These are phyloP conservation scores for Malurus splendens DNA, from an alignment of 2,797 vertebrate genomes.

Conservation along the genomic window DNA sequence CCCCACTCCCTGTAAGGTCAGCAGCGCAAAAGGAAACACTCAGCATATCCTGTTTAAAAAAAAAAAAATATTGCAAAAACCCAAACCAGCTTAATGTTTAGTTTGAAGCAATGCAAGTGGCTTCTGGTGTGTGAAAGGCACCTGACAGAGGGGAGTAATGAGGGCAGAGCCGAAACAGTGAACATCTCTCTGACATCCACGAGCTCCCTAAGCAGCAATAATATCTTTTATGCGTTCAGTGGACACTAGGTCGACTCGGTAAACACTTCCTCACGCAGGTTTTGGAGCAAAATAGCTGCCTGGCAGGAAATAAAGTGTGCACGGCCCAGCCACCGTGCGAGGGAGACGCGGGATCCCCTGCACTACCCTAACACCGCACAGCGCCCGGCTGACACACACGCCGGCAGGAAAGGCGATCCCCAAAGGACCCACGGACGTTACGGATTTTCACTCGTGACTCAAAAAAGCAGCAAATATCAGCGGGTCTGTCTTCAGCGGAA, in stretches of 20 bases:
- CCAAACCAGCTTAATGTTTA: not conserved
- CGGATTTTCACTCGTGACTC: not conserved
- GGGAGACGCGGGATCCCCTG: not conserved
- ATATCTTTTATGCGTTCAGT: not conserved
- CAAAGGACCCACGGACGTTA: not conserved
- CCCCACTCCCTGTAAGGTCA: not conserved
- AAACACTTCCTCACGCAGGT: not conserved
- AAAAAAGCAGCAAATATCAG: not conserved
- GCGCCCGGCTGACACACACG: not conserved
- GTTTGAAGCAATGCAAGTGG: not conserved
- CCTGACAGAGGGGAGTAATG: not conserved
- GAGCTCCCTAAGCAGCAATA: not conserved
- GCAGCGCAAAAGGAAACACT: not conserved
- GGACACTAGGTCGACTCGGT: not conserved
- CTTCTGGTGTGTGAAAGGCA: not conserved
- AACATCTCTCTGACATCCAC: not conserved
- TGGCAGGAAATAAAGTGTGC: not conserved
- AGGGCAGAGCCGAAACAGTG: not conserved
- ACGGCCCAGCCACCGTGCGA: accelerated
- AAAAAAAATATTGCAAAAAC: not conserved
- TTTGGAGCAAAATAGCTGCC: not conserved
- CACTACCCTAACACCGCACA: not conserved
- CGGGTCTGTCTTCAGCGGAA: not conserved
- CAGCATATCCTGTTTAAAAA: constrained; percentile 10
- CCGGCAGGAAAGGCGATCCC: not conserved